Conservation (phyloP, 1,140 invertebrate species). For the Phthorimaea operculella region DNA sequence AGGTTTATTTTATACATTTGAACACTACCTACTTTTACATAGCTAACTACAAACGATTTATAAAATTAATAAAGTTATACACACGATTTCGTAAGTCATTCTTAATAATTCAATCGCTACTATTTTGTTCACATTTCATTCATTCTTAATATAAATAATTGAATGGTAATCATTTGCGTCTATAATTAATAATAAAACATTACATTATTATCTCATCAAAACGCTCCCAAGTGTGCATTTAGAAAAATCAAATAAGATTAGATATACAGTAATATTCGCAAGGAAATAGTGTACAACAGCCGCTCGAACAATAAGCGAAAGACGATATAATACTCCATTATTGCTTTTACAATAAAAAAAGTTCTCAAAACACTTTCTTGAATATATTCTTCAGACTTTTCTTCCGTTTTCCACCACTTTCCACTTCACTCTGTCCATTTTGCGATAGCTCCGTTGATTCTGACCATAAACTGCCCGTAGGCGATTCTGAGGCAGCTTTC, state of each 20-base stretch:
- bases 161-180: too few relatives aligned
- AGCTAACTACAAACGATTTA: too few relatives aligned
- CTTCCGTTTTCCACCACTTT: constrained; percentile 58
- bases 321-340: too few relatives aligned
- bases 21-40: too few relatives aligned
- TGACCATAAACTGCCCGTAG: constrained; percentile 62
- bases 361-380: constrained; percentile 73
- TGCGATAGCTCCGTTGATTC: constrained; percentile 62
- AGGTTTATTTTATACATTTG: too few relatives aligned
- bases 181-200: too few relatives aligned
- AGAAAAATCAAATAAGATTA: constrained; percentile 29
- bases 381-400: constrained; percentile 74
- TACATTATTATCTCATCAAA: too few relatives aligned
- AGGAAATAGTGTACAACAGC: constrained; percentile 57
- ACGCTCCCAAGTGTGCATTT: background rate
- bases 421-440: constrained; percentile 48
- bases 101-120: too few relatives aligned
- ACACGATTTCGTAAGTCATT: too few relatives aligned
- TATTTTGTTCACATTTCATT: too few relatives aligned
- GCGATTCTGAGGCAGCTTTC: constrained; percentile 58
- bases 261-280: constrained; percentile 34
- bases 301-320: constrained; percentile 14
- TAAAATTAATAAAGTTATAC: too few relatives aligned
- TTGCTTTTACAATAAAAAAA: constrained; percentile 17
- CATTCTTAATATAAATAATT: too few relatives aligned